Conservation (phyloP, 2,888 invertebrate species). For the Tenthredo distinguenda region DNA sequence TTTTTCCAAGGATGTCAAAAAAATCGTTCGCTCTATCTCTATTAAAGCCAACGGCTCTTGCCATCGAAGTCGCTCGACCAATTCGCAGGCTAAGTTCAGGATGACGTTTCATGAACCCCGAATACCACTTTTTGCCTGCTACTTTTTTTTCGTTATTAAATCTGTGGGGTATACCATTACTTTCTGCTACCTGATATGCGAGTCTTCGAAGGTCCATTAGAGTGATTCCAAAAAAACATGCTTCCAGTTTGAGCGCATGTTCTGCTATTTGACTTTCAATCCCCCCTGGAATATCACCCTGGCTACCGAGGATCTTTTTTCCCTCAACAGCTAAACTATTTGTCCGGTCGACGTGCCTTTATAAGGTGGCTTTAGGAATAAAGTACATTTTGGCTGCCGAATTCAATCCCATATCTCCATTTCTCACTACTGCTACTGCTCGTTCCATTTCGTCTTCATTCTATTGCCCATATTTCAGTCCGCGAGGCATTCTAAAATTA, state of each 20-base stretch:
- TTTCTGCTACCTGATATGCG: neutral
- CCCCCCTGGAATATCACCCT: neutral
- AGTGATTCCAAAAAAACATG: conserved; percentile 27
- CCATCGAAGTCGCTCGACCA: too few relatives aligned
- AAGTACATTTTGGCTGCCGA: conserved; percentile 2
- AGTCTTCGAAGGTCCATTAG: neutral
- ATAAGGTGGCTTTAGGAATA: conserved; percentile 54
- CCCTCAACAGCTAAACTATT: conserved; percentile 53
- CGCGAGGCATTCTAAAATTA: conserved; percentile 47
- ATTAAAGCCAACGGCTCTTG: too few relatives aligned
- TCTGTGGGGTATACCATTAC: neutral
- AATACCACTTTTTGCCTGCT: conserved; percentile 1
- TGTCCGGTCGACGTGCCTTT: conserved; percentile 53
- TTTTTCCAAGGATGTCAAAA: conserved; percentile 60
- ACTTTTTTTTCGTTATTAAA: neutral
- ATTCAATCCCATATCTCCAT: conserved; percentile 50
- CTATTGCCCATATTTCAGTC: conserved; percentile 55
- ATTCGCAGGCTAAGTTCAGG: conserved; percentile 35
- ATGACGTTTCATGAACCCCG: conserved; percentile 52
- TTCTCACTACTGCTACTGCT: conserved; percentile 55
- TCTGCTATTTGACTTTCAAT: conserved; percentile 1
- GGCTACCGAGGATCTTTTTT: conserved; percentile 45
- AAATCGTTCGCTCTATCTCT: conserved; percentile 57
- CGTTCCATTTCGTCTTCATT: conserved; percentile 54
- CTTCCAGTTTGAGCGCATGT: conserved; percentile 54